Conservation (phyloP, 1,140 invertebrate genomes). For the Pseudomyrmex concolor region DNA sequence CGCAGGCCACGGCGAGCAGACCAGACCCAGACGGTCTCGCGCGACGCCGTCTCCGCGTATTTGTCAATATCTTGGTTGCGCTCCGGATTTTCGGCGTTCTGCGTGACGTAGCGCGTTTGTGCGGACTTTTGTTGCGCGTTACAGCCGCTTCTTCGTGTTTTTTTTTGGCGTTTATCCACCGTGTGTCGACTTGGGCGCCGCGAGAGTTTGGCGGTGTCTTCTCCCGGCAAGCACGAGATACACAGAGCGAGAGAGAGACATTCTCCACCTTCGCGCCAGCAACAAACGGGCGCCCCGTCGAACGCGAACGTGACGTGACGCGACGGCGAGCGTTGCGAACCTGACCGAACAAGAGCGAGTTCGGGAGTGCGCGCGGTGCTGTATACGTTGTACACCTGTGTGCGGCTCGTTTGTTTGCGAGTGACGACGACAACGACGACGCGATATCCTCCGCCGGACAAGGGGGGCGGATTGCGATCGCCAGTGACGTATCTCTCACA, state of each 20-base stretch:
- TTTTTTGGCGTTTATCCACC: too few species aligned
- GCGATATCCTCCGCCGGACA: neutral
- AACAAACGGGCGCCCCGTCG: neutral
- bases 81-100: conserved; percentile 65
- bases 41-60: conserved; percentile 74
- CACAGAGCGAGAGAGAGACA: too few species aligned
- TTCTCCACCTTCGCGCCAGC: neutral
- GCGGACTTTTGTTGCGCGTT: conserved; percentile 3
- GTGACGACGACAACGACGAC: conserved; percentile 20
- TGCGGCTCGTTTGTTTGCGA: conserved; percentile 14
- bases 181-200: neutral
- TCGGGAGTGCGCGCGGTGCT: conserved; percentile 20
- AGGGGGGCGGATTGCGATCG: conserved; percentile 29
- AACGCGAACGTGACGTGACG: conserved; percentile 10
- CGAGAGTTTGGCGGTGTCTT: neutral
- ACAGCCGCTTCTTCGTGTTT: neutral
- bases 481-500: conserved; percentile 57
- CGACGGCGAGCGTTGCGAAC: conserved; percentile 26
- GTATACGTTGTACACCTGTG: conserved; percentile 2
- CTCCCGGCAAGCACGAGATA: neutral
- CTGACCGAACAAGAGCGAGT: conserved; percentile 38
- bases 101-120: conserved; percentile 29
- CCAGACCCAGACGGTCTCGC: conserved; percentile 70
- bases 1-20: conserved; percentile 24
- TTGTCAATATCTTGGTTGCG: conserved; percentile 76